Percentiles rank a stretch among this genome's conserved stretches.
Conservation (phyloP, 2,797 vertebrate species). For the Thripadectes ignobilis region DNA sequence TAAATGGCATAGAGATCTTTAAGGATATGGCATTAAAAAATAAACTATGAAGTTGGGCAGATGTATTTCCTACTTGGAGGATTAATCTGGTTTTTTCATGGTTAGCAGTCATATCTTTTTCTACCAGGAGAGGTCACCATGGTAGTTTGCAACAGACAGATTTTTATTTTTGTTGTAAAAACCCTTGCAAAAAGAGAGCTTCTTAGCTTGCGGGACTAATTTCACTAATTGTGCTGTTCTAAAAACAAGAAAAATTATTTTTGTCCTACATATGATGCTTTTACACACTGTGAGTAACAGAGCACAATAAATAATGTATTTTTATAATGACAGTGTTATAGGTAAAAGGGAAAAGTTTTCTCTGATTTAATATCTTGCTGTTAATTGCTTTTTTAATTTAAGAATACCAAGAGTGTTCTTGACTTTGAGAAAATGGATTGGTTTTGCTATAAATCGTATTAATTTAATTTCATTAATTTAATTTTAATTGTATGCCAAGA, state of each 20-base stretch:
- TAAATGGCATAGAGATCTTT: not conserved
- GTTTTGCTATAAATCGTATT: not conserved
- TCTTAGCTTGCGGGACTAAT: not conserved
- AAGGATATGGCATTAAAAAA: not conserved
- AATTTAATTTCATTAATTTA: not conserved
- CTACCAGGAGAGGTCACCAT: constrained; percentile 56
- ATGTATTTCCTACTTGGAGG: not conserved
- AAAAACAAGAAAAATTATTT: not conserved
- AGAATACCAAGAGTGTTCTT: not conserved
- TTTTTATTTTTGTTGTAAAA: not conserved
- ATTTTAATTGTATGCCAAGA: not conserved
- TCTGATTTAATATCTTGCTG: not conserved
- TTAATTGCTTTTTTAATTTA: not conserved
- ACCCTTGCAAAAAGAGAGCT: not conserved
- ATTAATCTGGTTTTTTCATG: not conserved
- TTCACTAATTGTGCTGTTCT: not conserved
- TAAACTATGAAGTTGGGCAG: not conserved
- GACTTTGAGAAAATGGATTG: not conserved
- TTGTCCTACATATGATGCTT: not conserved
- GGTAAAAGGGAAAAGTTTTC: not conserved
- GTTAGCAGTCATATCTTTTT: constrained; percentile 11
- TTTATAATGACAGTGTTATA: not conserved
- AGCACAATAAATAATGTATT: not conserved
- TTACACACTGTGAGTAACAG: not conserved
- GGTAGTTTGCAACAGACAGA: not conserved